Conservation (phyloP, 2,113 vertebrate species). For the Eolophus roseicapilla region DNA sequence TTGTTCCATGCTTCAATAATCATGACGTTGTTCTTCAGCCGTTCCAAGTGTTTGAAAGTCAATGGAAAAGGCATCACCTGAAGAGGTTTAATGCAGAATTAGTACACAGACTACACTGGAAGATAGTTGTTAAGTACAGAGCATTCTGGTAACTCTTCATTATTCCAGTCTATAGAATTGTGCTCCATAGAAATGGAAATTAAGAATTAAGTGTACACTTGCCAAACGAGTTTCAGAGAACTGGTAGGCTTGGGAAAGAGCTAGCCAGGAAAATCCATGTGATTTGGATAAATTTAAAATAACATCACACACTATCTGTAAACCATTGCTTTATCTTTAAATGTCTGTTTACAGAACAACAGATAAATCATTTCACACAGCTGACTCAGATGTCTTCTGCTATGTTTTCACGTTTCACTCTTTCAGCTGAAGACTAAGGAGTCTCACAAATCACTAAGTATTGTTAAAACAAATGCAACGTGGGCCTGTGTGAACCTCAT, state of each 20-base stretch:
- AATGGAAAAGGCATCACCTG: conserved; percentile 89
- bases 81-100: neutral
- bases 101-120: no score
- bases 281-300: neutral
- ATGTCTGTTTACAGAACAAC: neutral
- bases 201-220: neutral
- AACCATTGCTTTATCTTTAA: neutral
- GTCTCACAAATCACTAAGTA: neutral
- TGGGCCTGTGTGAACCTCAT: neutral
- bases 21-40: conserved; percentile 93
- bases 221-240: neutral
- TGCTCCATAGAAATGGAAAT: neutral
- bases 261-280: neutral
- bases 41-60: conserved; percentile 81
- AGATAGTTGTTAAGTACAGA: neutral
- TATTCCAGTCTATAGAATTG: neutral
- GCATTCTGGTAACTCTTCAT: neutral
- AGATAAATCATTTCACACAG: neutral
- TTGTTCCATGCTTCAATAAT: conserved; percentile 95
- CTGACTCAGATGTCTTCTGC: neutral
- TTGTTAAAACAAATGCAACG: neutral
- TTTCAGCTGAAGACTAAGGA: neutral
- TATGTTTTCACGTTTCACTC: neutral
- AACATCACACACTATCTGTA: neutral
- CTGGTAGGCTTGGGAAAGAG: neutral